Evolutionary conservation across 2,888 invertebrate species (phyloP).

Genomic region (Loripinus fragilis): DNA sequence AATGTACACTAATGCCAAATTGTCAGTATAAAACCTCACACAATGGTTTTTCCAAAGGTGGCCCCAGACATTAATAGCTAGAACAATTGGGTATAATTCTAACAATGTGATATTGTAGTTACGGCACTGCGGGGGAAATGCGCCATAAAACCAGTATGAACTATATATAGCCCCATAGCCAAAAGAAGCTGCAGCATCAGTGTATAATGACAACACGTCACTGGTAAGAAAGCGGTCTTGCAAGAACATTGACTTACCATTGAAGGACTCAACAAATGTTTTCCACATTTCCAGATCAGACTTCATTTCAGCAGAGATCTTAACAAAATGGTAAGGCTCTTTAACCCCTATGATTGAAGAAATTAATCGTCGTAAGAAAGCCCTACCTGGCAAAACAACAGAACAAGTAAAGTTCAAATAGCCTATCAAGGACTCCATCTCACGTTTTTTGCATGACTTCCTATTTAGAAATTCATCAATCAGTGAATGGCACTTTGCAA

Average conservation of each 20-base stretch:
- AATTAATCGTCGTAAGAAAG: conserved; percentile 8
- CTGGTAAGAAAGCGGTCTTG: background rate
- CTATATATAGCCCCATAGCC: background rate
- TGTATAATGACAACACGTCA: background rate
- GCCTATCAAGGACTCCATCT: conserved; percentile 31
- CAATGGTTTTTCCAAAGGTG: conserved; percentile 8
- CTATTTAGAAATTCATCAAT: background rate
- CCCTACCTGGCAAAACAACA: conserved; percentile 31
- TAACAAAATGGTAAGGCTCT: background rate
- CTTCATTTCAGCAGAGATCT: background rate
- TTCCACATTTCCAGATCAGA: background rate
- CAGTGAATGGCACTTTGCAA: conserved; percentile 6
- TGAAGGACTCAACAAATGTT: background rate
- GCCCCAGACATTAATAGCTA: background rate
- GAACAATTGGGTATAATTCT: background rate
- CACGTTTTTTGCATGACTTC: background rate
- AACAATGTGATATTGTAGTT: background rate
- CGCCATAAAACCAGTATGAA: conserved; percentile 4
- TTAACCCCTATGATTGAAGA: conserved; percentile 3
- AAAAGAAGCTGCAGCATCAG: background rate
- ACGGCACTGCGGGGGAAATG: background rate
- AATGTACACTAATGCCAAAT: background rate
- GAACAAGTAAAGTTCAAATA: conserved; percentile 29
- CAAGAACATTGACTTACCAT: conserved; percentile 6
- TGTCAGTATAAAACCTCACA: conserved; percentile 9